Conservation (phyloP, 2,113 vertebrate genomes). For the Formicarius rufipectus region DNA sequence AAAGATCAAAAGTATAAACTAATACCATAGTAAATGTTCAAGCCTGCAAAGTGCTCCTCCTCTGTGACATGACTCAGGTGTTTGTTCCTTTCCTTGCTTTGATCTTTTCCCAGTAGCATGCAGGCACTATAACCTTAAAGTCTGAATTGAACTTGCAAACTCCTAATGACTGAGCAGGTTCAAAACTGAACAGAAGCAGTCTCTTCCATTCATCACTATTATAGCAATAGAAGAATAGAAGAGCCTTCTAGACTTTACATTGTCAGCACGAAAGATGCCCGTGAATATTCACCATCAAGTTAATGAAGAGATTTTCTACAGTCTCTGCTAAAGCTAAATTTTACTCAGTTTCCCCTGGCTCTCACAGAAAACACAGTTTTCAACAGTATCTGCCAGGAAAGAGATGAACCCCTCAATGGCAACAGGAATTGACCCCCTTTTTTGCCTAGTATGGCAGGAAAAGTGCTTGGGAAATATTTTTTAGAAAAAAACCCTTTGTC, state of each 20-base stretch:
- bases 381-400: background rate
- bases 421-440: background rate
- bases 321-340: background rate
- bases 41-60: background rate
- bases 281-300: background rate
- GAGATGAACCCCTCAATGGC: background rate
- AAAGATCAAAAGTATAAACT: constrained; percentile 11
- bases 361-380: background rate
- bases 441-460: background rate
- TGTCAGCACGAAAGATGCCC: background rate
- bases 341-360: background rate
- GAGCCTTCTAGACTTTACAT: background rate
- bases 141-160: background rate
- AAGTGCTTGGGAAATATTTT: background rate
- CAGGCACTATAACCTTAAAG: background rate
- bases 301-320: background rate
- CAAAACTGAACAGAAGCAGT: background rate
- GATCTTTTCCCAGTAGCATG: background rate
- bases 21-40: background rate
- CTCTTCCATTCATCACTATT: background rate
- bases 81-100: background rate
- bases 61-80: background rate
- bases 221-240: background rate
- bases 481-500: background rate
- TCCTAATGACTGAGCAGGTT: background rate